Conservation (phyloP, 2,797 vertebrate genomes). For the Melopsittacus undulatus region DNA sequence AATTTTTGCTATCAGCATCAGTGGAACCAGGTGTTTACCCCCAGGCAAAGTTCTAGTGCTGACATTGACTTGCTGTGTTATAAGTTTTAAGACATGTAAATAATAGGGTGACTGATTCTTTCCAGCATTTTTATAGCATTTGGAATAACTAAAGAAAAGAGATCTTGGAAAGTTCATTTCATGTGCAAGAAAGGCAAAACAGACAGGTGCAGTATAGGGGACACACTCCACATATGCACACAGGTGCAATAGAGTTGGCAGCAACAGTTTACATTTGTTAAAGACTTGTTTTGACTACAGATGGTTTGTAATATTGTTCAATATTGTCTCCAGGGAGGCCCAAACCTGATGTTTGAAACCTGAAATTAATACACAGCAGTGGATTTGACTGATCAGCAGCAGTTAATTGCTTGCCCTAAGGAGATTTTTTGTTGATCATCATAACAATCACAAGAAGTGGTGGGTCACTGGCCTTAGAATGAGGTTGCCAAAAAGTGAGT, state of each 20-base stretch:
- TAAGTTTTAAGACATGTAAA: conserved; percentile 7
- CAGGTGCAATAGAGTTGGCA: background rate
- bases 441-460: conserved; percentile 53
- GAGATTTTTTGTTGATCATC: conserved; percentile 34
- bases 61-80: conserved; percentile 1
- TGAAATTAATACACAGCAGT: background rate
- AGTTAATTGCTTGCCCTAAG: background rate
- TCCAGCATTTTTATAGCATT: conserved; percentile 21
- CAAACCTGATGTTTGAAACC: background rate
- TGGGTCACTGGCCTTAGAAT: conserved; percentile 46
- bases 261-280: background rate
- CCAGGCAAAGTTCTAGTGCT: background rate
- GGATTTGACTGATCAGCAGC: background rate
- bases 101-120: background rate
- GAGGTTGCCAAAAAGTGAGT: conserved; percentile 52
- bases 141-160: background rate
- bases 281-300: conserved; percentile 8
- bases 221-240: background rate
- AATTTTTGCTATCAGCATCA: background rate
- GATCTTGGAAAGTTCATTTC: background rate
- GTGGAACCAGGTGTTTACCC: conserved; percentile 41
- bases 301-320: background rate
- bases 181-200: background rate
- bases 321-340: background rate
- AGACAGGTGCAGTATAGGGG: background rate